Percentiles rank a stretch among this genome's conserved stretches.
These are phyloP conservation scores for Montipora capricornis DNA, from an alignment of 64 coral and sea anemone species.

Conservation along the genomic window DNA sequence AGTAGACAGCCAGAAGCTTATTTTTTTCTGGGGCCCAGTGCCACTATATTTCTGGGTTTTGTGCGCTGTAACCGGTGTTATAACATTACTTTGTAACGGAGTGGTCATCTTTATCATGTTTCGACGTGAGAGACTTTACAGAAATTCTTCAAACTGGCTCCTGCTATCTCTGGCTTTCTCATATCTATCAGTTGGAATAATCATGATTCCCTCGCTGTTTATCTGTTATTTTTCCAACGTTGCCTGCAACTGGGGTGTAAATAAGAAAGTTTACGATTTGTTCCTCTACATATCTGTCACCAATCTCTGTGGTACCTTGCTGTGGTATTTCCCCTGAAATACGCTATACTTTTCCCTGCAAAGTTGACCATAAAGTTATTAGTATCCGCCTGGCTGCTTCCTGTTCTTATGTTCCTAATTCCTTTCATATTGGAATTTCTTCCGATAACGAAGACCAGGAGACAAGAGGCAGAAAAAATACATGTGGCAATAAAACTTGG, in stretches of 20 bases:
- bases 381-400: slow-evolving; percentile 50
- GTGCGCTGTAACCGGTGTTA: slow-evolving; percentile 38
- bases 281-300: slow-evolving; percentile 65
- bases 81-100: slow-evolving; percentile 70
- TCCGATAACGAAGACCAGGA: background rate
- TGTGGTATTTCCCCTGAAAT: slow-evolving; percentile 56
- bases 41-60: slow-evolving; percentile 73
- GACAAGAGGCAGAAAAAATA: background rate
- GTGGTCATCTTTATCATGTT: slow-evolving; percentile 63
- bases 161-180: slow-evolving; percentile 61
- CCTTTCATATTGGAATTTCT: slow-evolving; percentile 27
- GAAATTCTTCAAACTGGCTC: slow-evolving; percentile 75
- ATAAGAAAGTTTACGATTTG: slow-evolving; percentile 69
- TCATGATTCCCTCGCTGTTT: slow-evolving; percentile 77
- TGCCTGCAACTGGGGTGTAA: slow-evolving; percentile 62
- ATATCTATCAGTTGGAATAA: slow-evolving; percentile 55
- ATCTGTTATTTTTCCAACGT: slow-evolving; percentile 58
- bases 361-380: slow-evolving; percentile 43
- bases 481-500: slow-evolving; percentile 38
- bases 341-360: slow-evolving; percentile 19
- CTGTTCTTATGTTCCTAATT: background rate
- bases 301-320: slow-evolving; percentile 72
- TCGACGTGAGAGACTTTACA: slow-evolving; percentile 35
- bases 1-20: background rate
- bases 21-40: slow-evolving; percentile 39